Conservation (phyloP, 2,888 invertebrate genomes). For the Clostera curtula region DNA sequence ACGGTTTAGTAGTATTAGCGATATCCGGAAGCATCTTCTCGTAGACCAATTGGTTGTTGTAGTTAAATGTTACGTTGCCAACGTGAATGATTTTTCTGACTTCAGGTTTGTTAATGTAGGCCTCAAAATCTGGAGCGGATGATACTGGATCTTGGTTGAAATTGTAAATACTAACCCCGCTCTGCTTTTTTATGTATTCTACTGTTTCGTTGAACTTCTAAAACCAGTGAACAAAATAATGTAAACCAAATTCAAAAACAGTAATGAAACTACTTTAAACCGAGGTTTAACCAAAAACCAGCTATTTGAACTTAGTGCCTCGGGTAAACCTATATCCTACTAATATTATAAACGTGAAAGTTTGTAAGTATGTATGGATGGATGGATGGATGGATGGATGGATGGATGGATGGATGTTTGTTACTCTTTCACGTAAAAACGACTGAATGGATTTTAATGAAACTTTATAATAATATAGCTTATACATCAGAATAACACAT, state of each 20-base stretch:
- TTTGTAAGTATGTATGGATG: background rate
- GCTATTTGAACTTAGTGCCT: too few relatives aligned
- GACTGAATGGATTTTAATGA: too few relatives aligned
- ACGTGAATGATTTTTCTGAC: slow-evolving; percentile 56
- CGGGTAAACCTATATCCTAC: too few relatives aligned
- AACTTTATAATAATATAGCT: too few relatives aligned
- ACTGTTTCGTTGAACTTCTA: slow-evolving; percentile 50
- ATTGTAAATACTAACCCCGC: slow-evolving; percentile 36
- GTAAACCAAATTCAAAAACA: background rate
- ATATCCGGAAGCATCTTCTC: slow-evolving; percentile 77
- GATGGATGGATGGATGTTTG: too few relatives aligned
- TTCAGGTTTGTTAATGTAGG: slow-evolving; percentile 40
- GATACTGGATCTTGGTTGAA: slow-evolving; percentile 23
- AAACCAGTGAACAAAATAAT: too few relatives aligned
- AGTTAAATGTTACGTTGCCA: slow-evolving; percentile 44
- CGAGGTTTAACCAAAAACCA: too few relatives aligned
- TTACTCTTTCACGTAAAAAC: too few relatives aligned
- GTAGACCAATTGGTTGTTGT: slow-evolving; percentile 71
- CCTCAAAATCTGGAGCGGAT: slow-evolving; percentile 19
- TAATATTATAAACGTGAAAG: too few relatives aligned
- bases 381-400: too few relatives aligned
- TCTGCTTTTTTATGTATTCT: slow-evolving; percentile 39
- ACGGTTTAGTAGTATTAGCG: slow-evolving; percentile 78
- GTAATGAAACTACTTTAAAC: too few relatives aligned
- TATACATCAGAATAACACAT: too few relatives aligned